Base-by-base conservation (phyloP, 2,797 vertebrate species). In the Potorous gilbertii region DNA sequence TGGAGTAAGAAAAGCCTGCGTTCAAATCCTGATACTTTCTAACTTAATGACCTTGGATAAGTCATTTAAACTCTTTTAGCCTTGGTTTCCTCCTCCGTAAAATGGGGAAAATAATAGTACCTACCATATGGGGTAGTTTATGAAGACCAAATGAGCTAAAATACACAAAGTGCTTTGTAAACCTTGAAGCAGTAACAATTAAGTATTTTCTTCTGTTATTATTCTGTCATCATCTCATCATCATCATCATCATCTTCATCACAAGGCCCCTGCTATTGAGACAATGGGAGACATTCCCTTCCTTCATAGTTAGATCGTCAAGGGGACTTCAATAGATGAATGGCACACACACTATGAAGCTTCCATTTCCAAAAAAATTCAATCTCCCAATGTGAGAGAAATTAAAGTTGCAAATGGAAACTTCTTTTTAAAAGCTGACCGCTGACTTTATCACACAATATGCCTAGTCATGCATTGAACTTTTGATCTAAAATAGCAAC, bases 401-500 rank as follows among this genome's bases (percentile, higher is more conserved):
- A 1, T 96, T 54, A 14, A 56, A 95, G 94, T 46, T 90, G 40
- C 91, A 95, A 96, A 94, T 56, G 4, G 24, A 28, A 10, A 1
- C 92, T 97, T 93, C 50, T 54, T 94, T 96, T 90, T 6, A 92
- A 55, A 29, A 89, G 24, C 0, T 94, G 95, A 54, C 54, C 50
- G 50, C 11, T 24, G 91, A 50, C 31, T 92, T 94, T 27, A 54
- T 50, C 50, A n/a, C 91, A 96, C 55, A 90, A 95, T n/a, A 87
- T 89, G 9, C 95, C 40, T 27, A 92, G 46, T 94, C 46, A 54
- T 54, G 46, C 21, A 81, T 66, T 93, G 94, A 55, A 55, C 54
- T 96, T 94, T 93, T 56, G 11, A 54, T 94, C 10, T 94, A 66
- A 96, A 95, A 90, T 97, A 95, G 96, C 24, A 93, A 92, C 40